Evolutionary conservation across 2,888 invertebrate species (phyloP).

Genomic region (Plebejus anna): DNA sequence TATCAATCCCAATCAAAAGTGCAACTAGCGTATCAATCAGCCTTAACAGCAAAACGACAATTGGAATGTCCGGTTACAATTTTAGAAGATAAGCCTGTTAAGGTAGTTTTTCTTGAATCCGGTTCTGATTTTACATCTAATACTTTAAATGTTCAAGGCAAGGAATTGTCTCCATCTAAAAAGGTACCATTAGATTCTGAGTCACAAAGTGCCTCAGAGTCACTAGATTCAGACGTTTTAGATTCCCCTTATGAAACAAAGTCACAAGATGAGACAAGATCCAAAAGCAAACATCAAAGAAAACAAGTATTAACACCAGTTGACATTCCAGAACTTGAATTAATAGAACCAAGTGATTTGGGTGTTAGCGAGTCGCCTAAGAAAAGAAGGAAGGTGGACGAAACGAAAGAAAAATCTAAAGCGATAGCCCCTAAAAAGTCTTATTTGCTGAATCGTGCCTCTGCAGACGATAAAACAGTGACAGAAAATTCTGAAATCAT

Average conservation of each 20-base stretch:
- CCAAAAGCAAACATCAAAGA: constrained; percentile 69
- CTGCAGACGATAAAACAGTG: constrained; percentile 44
- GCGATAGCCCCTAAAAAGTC: constrained; percentile 64
- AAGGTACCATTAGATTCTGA: constrained; percentile 46
- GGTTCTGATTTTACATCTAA: constrained; percentile 52
- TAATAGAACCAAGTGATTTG: constrained; percentile 66
- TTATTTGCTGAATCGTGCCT: constrained; percentile 59
- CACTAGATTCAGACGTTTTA: constrained; percentile 57
- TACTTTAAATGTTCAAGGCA: constrained; percentile 61
- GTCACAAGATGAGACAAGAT: constrained; percentile 54
- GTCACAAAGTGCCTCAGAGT: constrained; percentile 51
- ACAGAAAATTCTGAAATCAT: constrained; percentile 40
- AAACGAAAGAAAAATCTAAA: constrained; percentile 58
- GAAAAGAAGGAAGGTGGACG: constrained; percentile 64
- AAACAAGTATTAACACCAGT: constrained; percentile 75
- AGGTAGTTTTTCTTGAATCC: constrained; percentile 66
- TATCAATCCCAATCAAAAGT: constrained; percentile 67
- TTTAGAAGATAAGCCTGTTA: constrained; percentile 72
- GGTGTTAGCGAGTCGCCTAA: constrained; percentile 61
- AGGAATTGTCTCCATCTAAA: constrained; percentile 60
- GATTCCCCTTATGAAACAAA: constrained; percentile 53
- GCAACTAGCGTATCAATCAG: constrained; percentile 67
- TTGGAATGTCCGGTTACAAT: constrained; percentile 61
- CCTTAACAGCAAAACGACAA: constrained; percentile 62
- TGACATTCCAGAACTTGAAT: constrained; percentile 66